A percentile compares a stretch with the other conserved stretches of the same genome.
Conservation (phyloP, 2,797 vertebrate species). For the Sarcophilus harrisii region DNA sequence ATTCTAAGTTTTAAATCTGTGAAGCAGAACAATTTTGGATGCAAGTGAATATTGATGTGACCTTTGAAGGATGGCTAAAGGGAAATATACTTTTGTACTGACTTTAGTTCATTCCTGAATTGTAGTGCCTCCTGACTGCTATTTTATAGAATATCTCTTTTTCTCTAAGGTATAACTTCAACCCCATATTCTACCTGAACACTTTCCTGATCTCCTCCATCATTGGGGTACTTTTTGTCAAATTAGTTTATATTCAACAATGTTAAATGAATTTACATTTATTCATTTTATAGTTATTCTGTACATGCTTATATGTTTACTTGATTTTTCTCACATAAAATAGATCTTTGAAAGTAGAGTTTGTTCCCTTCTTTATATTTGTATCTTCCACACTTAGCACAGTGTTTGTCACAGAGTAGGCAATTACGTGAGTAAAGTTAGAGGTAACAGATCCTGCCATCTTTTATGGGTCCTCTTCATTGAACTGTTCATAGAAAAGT, state of each 20-base stretch:
- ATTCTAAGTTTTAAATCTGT: background rate
- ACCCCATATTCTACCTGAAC: background rate
- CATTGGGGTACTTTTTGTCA: background rate
- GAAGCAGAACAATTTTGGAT: background rate
- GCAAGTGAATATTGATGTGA: background rate
- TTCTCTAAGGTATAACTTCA: background rate
- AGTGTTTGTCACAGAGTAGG: background rate
- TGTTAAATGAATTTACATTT: background rate
- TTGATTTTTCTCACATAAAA: background rate
- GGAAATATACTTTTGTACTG: background rate
- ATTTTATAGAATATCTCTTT: background rate
- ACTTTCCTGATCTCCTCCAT: background rate
- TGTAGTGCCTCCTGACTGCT: background rate
- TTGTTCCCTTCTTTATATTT: background rate
- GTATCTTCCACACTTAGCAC: background rate
- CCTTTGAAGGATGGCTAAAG: background rate
- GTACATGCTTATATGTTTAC: background rate
- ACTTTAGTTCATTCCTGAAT: background rate
- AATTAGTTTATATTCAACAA: background rate
- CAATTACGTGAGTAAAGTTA: background rate
- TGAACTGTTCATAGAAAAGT: slow-evolving; percentile 80
- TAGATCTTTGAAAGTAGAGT: background rate
- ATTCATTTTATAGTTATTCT: background rate
- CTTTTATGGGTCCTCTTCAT: background rate
- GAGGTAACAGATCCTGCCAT: background rate